These are phyloP conservation scores for Tenebrio molitor DNA, from an alignment of 1,140 invertebrate species.

Conservation along the genomic window DNA sequence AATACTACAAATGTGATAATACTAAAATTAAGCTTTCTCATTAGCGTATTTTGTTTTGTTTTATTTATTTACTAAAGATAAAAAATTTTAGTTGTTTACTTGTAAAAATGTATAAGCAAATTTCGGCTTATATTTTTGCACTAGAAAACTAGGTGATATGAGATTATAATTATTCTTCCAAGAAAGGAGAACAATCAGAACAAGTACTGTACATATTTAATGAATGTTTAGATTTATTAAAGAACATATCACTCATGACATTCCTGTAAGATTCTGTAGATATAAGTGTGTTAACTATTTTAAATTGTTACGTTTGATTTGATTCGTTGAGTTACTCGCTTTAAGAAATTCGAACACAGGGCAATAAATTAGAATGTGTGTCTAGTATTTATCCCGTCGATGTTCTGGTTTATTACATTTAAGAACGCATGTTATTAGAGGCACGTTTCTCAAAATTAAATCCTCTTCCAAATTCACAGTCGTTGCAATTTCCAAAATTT, in stretches of 20 bases:
- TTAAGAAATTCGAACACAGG: conserved; percentile 48
- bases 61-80: conserved; percentile 32
- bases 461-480: too few relatives aligned
- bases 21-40: conserved; percentile 41
- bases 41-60: neutral
- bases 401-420: conserved; percentile 15
- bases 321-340: conserved; percentile 8
- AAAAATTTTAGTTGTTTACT: neutral
- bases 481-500: too few relatives aligned
- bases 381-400: conserved; percentile 3
- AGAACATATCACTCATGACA: conserved; percentile 48
- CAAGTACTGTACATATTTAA: conserved; percentile 34
- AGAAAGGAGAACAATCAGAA: conserved; percentile 42
- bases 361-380: conserved; percentile 47
- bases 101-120: conserved; percentile 22
- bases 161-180: conserved; percentile 43
- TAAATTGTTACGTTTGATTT: too few relatives aligned
- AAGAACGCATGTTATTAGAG: neutral
- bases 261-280: conserved; percentile 40
- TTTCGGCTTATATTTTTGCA: conserved; percentile 39
- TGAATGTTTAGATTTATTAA: conserved; percentile 21
- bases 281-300: too few relatives aligned
- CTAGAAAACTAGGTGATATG: conserved; percentile 13
- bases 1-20: conserved; percentile 52
- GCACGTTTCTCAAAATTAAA: conserved; percentile 18